Percentiles rank a stretch among this genome's conserved stretches.
Evolutionary conservation across 2,113 vertebrate species (phyloP).

Genomic region (Eurypyga helias): DNA sequence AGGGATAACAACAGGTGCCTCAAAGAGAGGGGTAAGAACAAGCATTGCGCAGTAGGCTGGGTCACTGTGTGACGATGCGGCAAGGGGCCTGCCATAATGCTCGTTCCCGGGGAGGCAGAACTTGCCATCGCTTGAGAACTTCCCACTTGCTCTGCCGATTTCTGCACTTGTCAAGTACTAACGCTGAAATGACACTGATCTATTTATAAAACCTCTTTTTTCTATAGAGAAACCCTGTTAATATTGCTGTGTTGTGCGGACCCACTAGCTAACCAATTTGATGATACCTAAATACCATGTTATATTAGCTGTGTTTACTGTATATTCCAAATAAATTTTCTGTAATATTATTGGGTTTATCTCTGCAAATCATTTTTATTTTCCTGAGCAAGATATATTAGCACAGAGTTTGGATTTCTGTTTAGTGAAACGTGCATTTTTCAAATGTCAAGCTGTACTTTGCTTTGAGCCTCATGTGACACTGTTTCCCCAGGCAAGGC

Average conservation of each 20-base stretch:
- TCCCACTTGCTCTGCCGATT: neutral
- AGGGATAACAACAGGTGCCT: neutral
- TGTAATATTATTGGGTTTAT: neutral
- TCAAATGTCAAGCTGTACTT: neutral
- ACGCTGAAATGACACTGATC: neutral
- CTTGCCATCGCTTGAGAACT: neutral
- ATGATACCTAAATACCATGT: neutral
- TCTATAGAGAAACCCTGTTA: neutral
- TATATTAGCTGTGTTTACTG: neutral
- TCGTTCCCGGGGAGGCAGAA: neutral
- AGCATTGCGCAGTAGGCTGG: neutral
- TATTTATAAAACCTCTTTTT: conserved; percentile 13
- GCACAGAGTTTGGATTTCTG: neutral
- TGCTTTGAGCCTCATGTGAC: neutral
- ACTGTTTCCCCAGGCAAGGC: neutral
- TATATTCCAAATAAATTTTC: neutral
- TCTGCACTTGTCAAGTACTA: neutral
- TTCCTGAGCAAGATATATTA: neutral
- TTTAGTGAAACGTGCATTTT: conserved; percentile 1
- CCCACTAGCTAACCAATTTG: neutral
- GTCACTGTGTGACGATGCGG: neutral
- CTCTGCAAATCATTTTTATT: neutral
- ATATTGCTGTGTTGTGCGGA: neutral
- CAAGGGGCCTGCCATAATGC: neutral
- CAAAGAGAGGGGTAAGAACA: neutral